Base-by-base conservation (phyloP, 2,888 invertebrate species). In the Alcis repandata region DNA sequence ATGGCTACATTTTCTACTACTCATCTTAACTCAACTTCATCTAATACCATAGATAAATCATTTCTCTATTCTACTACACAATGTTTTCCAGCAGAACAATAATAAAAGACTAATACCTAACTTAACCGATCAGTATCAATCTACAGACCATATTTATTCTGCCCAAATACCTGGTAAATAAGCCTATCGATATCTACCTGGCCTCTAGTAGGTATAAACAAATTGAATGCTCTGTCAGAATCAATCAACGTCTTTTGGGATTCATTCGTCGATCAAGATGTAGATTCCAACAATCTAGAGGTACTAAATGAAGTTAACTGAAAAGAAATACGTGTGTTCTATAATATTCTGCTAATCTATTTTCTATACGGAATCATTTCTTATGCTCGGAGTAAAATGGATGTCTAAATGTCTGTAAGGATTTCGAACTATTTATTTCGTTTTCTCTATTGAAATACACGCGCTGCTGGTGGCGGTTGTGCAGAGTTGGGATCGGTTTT, bases 201-300 rank as follows among this genome's bases (percentile, higher is more conserved):
- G 41, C 46, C 19, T 45, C 9, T 11, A 22, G 19, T 46, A 53
- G 3, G 0, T 0, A 19, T 38, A 58, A 59, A 67, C 67, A 59
- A 62, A 67, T 62, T 67, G 62, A 62, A 67, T 57, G 27, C 59
- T 41, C 49, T 13, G 36, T 59, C 62, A 17, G 51, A 33, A 67
- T 67, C 58, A 48, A 62, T 67, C 67, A 59, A 67, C 19, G 58
- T 67, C 67, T 13, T 43, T 9, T 15, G 43, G 59, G 62, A 63
- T 45, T 10, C 33, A 41, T 27, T 27, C 27, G 3, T 43, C 40
- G 48, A 48, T 54, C 48, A 17, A 54, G 49, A 49, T 48, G 60
- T 53, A 48, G 61, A 62, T 62, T 56, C 49, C 36, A 32, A 48
- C 46, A 40, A 38, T 48, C 45, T 45, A n/a, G n/a, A n/a, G n/a